Evolutionary conservation across 2,113 vertebrate genomes (phyloP), one percentile per base, ranked within the genome.

Genomic region (Delphinus delphis): DNA sequence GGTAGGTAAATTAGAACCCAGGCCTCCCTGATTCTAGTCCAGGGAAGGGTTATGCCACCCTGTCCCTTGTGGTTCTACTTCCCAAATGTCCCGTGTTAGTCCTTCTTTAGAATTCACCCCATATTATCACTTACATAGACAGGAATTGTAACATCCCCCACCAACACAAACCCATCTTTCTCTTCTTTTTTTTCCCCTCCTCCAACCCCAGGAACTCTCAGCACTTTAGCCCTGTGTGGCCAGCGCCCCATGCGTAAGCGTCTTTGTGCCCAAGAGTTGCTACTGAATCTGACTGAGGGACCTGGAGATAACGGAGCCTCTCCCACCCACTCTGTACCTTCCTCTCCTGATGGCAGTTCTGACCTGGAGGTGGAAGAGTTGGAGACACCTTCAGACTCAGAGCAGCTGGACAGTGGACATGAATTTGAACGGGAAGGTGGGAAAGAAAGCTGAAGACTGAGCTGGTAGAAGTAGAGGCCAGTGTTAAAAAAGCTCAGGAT

Each of bases 361-460:
- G 99, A 99, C 97, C 98, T 99, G 86, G 98, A 99, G 86, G 91
- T 99, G 70, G 99, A 99, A 0, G 99, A 98, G 0, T 84, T 99
- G 98, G 99, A 99, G 92, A 99, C 99, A 0, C 99, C 99, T 0
- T 99, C 99, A 0, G 99, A 98, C 97, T 99, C 99, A 0, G 99
- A 99, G 97, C 98, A 99, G 2, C 98, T 98, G 60, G 99, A 98
- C 6, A 98, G 98, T 25, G 97, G 87, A 73, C 98, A 99, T 0
- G 98, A 99, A 18, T 98, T 99, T 86, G 99, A 99, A 96, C 99
- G 99, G 99, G 99, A 99, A 63, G 99, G 99, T 99, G 86, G 98
- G 95, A 67, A 60, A 8, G 47, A 58, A 33, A 26, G 41, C 68
- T 76, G 50, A 80, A 86, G 79, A 47, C 36, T 12, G 8, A 85